A percentile compares a stretch with the other conserved stretches of the same genome.
phyloP scores from a whole-genome alignment of 2,888 invertebrate species.

The Troides aeacus region DNA sequence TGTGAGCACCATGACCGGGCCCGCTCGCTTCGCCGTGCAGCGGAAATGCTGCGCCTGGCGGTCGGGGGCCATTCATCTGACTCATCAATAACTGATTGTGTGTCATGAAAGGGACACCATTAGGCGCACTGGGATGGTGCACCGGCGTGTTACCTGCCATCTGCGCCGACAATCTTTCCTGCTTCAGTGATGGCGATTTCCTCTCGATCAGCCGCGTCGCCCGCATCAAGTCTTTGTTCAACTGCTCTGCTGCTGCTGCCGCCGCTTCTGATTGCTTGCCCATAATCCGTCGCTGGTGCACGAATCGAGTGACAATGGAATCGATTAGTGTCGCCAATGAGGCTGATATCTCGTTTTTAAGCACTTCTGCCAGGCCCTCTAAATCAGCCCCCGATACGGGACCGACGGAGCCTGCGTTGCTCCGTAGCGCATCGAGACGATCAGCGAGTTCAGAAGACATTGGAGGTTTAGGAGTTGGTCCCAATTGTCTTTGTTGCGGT shows the following conservation, averaged over 20 bases:
- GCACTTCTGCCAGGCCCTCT: constrained; percentile 92
- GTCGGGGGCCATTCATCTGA: constrained; percentile 81
- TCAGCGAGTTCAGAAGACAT: constrained; percentile 87
- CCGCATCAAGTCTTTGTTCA: constrained; percentile 90
- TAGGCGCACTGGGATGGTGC: constrained; percentile 69
- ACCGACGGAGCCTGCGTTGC: constrained; percentile 83
- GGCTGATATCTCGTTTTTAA: constrained; percentile 93
- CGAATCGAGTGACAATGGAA: constrained; percentile 91
- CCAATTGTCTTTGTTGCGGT: constrained; percentile 74
- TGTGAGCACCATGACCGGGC: constrained; percentile 67
- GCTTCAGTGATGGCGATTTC: constrained; percentile 88
- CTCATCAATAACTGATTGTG: constrained; percentile 73
- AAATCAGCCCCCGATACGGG: constrained; percentile 89
- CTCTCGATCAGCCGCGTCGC: constrained; percentile 90
- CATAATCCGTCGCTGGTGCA: constrained; percentile 87
- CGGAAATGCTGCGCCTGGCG: constrained; percentile 84
- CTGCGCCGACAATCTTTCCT: constrained; percentile 80
- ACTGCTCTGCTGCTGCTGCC: constrained; percentile 89
- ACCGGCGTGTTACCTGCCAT: constrained; percentile 80
- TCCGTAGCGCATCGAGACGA: constrained; percentile 87
- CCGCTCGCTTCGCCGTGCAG: constrained; percentile 83
- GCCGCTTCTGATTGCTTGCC: constrained; percentile 90
- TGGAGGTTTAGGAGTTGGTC: constrained; percentile 70
- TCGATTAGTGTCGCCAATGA: constrained; percentile 92
- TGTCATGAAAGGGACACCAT: constrained; percentile 72